Evolutionary conservation across 2,797 vertebrate genomes (phyloP), one percentile per base, ranked within the genome.

Genomic region (Xenops minutus): DNA sequence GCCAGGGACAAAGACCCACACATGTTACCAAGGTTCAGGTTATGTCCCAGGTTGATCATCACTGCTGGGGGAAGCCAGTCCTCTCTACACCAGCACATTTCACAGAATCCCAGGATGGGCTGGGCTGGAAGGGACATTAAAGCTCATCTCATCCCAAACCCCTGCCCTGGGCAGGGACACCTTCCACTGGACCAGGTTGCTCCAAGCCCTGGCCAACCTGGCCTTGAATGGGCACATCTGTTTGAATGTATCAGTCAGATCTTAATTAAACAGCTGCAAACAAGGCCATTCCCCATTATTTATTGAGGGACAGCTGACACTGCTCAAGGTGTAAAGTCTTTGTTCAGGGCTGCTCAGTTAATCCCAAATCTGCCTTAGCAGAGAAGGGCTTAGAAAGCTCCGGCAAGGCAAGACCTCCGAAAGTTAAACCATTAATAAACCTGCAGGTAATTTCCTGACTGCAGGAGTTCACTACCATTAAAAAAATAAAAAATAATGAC

Each of bases 401-500:
- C 49, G 64, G 52, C 68, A 58, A 85, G 69, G 92, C 54, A 78
- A 52, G 77, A 87, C 34, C 69, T 79, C 55, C 23, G 68, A 74
- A 88, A 95, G 74, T 78, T 32, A 75, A 93, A 84, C 61, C 85
- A 37, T 72, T 84, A 82, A 51, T 81, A 80, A 84, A 68, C 30
- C 54, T 58, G 32, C 61, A 79, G 62, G 78, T 79, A 66, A 89
- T 80, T 94, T 89, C 82, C 80, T 48, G 30, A 21, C 72, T 43
- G 41, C 0, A 1, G 51, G 48, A 3, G 0, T 30, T 85, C 30
- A 8, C 23, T 17, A n/a, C 14, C 27, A 67, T 54, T 3, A 63
- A 64, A 59, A 64, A 68, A 52, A n/a, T 1, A 16, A 32, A 10
- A 54, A 51, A 77, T 51, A 69, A 74, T 14, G 82, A 83, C 69